Base-by-base conservation (phyloP, 2,888 invertebrate genomes). In the Homarus gammarus region DNA sequence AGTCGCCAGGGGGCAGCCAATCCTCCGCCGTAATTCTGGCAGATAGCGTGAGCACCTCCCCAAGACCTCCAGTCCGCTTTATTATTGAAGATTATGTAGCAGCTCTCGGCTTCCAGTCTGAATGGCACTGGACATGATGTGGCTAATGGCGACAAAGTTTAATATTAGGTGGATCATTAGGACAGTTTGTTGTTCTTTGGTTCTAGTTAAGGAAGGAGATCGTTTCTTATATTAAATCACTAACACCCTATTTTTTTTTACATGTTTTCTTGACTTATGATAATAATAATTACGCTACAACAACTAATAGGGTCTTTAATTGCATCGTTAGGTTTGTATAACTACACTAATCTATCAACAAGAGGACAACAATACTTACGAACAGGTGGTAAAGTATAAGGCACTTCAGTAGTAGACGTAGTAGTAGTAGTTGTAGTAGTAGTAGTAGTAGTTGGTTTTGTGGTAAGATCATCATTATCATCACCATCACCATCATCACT, bases 21-120 rank as follows among this genome's bases (percentile, higher is more conserved):
- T 12, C 61, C 73, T 27, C 91, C 91, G 27, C 88, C 78, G 38
- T 89, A 85, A 18, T 40, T 82, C 38, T 90, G 90, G 77, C 90
- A 92, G 73, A 83, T 44, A 33, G 84, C 83, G 64, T 89, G 51
- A 10, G 91, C 91, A 1, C 90, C 90, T 3, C 91, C 91, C 91
- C 91, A 92, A 5, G 90, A 61, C 56, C 78, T 51, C 91, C 91
- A 92, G 75, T 90, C 86, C 27, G 81, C 27, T 0, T 38, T 2
- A 38, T 90, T 81, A 33, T 87, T 64, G 36, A 87, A 56, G 56
- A 91, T 56, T 64, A 90, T n/a, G 83, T 72, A 91, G 64, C 91
- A 91, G 68, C 91, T 78, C 6, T 70, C 75, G 6, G 91, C 91
- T 51, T 83, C 64, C 40, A 85, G 77, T 8, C 68, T 40, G 90